Evolutionary conservation across 2,797 vertebrate genomes (phyloP).

Genomic region (Dipus sagitta): DNA sequence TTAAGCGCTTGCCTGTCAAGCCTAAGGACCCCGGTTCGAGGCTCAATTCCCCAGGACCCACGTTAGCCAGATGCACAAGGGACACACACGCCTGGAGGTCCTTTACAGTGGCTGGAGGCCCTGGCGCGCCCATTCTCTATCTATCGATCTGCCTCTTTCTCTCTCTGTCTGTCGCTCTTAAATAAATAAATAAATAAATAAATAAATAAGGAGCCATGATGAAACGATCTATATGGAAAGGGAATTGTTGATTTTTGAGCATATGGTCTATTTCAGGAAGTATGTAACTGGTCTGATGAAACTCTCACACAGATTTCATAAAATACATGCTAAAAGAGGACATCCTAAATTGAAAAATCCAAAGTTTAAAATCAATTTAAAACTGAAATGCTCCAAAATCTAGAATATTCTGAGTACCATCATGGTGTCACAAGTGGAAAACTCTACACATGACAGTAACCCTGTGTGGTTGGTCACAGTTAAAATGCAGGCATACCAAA

Average conservation of each 20-base stretch:
- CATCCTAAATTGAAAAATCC: too few relatives aligned
- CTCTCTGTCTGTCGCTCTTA: too few relatives aligned
- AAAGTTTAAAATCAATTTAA: neutral
- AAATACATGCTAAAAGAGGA: neutral
- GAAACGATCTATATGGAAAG: neutral
- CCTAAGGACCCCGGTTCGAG: too few relatives aligned
- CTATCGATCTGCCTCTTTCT: too few relatives aligned
- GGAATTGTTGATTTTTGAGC: neutral
- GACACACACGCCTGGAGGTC: too few relatives aligned
- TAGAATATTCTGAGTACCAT: neutral
- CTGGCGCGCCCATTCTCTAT: too few relatives aligned
- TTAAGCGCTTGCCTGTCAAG: too few relatives aligned
- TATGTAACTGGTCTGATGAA: neutral
- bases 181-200: too few relatives aligned
- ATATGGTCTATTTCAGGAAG: neutral
- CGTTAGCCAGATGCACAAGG: too few relatives aligned
- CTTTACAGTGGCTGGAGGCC: too few relatives aligned
- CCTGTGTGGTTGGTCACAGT: neutral
- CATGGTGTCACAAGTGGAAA: neutral
- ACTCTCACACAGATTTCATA: neutral
- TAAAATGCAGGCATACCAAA: neutral
- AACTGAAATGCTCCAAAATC: neutral
- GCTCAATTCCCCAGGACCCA: too few relatives aligned
- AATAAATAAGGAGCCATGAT: neutral
- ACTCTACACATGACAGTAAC: neutral